Evolutionary conservation across 2,797 vertebrate species (phyloP).

Genomic region (Harpagifer antarcticus): DNA sequence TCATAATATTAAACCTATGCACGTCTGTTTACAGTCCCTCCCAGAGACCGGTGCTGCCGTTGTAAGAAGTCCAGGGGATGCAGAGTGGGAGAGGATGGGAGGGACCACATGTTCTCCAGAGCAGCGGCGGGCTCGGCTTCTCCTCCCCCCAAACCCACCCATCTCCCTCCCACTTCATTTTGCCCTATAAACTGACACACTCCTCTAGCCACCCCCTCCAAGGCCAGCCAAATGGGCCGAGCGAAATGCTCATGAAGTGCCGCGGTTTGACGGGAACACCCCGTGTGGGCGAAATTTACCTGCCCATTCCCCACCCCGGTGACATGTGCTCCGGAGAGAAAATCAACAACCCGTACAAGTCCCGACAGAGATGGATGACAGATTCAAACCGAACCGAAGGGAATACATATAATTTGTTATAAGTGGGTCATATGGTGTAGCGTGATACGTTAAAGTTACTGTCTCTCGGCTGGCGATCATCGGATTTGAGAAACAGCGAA

Average conservation of each 20-base stretch:
- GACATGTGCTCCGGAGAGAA: conserved; percentile 83
- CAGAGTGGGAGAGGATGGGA: conserved; percentile 70
- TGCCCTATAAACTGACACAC: conserved; percentile 84
- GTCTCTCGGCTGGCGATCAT: neutral
- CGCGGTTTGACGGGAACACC: conserved; percentile 83
- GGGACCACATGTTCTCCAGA: conserved; percentile 73
- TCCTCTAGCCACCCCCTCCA: conserved; percentile 83
- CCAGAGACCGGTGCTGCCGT: conserved; percentile 3
- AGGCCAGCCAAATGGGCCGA: conserved; percentile 85
- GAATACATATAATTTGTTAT: neutral
- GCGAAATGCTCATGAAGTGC: conserved; percentile 72
- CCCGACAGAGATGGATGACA: conserved; percentile 10
- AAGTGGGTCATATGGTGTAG: too few species aligned
- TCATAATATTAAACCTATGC: neutral
- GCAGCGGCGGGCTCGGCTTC: conserved; percentile 76
- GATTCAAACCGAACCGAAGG: neutral
- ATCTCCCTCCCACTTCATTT: conserved; percentile 82
- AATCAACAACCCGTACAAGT: conserved; percentile 75
- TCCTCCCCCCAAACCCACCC: conserved; percentile 84
- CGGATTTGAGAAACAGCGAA: neutral
- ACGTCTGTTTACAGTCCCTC: neutral
- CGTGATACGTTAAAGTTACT: neutral
- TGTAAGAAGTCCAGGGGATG: conserved; percentile 23
- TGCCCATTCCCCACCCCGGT: conserved; percentile 83
- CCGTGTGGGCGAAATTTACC: conserved; percentile 84